Conservation (phyloP, 2,113 vertebrate species). For the Turdus rufiventris region DNA sequence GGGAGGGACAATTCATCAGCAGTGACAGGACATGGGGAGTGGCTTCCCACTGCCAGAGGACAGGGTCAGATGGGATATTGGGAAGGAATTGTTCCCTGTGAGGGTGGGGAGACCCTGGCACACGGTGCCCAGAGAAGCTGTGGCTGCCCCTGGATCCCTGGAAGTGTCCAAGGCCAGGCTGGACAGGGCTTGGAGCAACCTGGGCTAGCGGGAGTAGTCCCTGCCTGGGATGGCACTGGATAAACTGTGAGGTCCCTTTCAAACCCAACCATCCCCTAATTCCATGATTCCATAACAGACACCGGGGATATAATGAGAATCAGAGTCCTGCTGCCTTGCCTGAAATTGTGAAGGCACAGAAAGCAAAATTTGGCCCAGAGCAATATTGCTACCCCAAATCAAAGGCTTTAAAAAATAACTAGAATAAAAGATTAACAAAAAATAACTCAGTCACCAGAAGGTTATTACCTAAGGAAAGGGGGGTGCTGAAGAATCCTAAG, state of each 20-base stretch:
- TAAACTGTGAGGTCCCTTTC: background rate
- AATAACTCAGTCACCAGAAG: background rate
- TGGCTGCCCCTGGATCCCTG: background rate
- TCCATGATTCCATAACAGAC: background rate
- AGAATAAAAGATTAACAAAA: background rate
- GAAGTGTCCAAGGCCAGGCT: accelerated
- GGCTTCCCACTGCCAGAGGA: background rate
- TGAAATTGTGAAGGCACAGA: background rate
- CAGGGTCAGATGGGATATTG: background rate
- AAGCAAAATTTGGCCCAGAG: background rate
- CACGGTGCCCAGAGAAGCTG: background rate
- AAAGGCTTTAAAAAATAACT: background rate
- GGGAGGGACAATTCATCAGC: background rate
- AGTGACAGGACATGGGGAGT: background rate
- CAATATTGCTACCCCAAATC: background rate
- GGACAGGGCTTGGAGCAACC: accelerated
- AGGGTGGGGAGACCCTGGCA: accelerated
- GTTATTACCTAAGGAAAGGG: background rate
- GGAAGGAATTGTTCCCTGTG: accelerated
- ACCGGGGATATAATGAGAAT: background rate
- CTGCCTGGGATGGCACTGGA: background rate
- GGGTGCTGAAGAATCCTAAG: background rate
- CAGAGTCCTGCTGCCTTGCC: background rate
- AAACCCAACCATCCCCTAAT: background rate
- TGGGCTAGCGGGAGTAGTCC: accelerated